A percentile compares a stretch with the other conserved stretches of the same genome.
phyloP scores from a whole-genome alignment of 2,797 vertebrate species.

The Myotis findleyi region DNA sequence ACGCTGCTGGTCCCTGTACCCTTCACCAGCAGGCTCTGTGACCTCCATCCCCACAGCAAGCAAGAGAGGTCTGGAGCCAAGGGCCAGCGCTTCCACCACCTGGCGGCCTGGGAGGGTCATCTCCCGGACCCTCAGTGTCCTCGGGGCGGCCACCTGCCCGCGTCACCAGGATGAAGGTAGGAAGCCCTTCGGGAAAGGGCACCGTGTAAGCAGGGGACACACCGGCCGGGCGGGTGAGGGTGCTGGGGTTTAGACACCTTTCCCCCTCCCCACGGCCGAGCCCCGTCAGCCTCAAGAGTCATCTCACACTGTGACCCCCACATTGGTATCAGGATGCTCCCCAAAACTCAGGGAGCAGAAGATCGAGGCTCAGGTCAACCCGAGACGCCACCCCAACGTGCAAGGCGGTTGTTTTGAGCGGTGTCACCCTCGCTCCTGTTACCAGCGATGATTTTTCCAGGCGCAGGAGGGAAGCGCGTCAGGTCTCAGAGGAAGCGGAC shows the following conservation, averaged over 20 bases:
- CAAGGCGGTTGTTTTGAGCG: not conserved
- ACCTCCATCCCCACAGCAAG: not conserved
- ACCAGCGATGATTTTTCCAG: not conserved
- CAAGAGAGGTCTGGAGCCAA: not conserved
- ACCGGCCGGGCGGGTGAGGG: accelerated
- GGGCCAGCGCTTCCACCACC: not conserved
- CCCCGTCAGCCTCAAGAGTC: not conserved
- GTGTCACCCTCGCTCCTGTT: not conserved
- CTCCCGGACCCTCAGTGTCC: not conserved
- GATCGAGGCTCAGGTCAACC: not conserved
- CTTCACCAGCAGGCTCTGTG: not conserved
- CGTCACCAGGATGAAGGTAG: not conserved
- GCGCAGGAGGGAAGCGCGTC: not conserved
- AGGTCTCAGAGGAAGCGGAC: conserved; percentile 54
- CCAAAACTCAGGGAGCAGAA: not conserved
- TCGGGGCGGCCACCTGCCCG: not conserved
- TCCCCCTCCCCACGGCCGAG: not conserved
- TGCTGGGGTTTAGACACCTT: not conserved
- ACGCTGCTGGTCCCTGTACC: not conserved
- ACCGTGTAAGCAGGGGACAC: not conserved
- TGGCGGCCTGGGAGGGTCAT: no score
- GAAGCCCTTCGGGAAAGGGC: not conserved
- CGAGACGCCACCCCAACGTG: no score
- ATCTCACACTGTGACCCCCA: not conserved
- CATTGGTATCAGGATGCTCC: accelerated